phyloP scores from a whole-genome alignment of 2,888 invertebrate genomes.

The Galeopsomyia nigrocyanea region DNA sequence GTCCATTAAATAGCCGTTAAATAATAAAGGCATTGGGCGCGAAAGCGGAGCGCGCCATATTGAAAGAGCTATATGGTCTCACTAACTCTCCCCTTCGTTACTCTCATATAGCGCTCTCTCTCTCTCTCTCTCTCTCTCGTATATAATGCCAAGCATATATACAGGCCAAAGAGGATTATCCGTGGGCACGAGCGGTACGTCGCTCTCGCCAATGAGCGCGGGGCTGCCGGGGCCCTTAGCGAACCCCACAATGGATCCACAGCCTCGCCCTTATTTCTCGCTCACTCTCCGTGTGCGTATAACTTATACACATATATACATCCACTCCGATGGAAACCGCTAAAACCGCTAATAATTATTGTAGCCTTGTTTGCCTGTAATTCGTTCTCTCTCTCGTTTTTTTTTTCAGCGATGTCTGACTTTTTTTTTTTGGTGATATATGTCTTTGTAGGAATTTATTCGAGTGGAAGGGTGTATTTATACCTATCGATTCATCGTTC shows the following conservation, averaged over 20 bases:
- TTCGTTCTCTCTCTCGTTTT: neutral
- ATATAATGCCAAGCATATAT: neutral
- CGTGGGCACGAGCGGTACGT: constrained; percentile 39
- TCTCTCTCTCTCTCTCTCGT: neutral
- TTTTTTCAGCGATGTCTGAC: neutral
- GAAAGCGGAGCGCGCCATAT: constrained; percentile 52
- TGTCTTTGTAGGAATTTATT: too few relatives aligned
- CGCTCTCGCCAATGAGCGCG: constrained; percentile 36
- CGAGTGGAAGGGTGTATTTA: too few relatives aligned
- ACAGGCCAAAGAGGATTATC: constrained; percentile 43
- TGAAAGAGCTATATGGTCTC: constrained; percentile 49
- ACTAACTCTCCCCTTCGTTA: constrained; percentile 15
- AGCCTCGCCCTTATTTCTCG: constrained; percentile 35
- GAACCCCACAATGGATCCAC: neutral
- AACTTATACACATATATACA: neutral
- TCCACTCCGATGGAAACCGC: neutral
- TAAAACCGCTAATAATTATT: constrained; percentile 29
- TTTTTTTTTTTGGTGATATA: too few relatives aligned
- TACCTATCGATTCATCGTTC: too few relatives aligned
- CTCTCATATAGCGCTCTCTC: too few relatives aligned
- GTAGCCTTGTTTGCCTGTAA: neutral
- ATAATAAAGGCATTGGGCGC: constrained; percentile 56
- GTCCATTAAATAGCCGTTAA: constrained; percentile 63
- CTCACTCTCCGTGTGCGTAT: constrained; percentile 10
- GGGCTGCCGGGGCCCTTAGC: neutral